Evolutionary conservation across 2,888 invertebrate genomes (phyloP).

Genomic region (Acanthoscelides obtectus): DNA sequence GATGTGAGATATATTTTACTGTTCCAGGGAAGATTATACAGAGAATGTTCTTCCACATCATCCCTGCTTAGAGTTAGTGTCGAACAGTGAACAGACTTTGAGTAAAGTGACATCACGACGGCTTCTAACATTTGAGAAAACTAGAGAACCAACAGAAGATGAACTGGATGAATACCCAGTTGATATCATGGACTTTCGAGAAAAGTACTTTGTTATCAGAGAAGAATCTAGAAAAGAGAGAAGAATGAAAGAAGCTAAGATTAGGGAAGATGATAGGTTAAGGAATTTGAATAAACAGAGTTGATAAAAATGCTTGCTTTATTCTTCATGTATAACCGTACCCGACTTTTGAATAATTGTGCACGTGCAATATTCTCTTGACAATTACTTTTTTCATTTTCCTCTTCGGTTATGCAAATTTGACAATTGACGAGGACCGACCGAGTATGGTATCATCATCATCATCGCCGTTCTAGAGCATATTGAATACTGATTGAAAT

Average conservation of each 20-base stretch:
- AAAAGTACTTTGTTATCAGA: constrained; percentile 67
- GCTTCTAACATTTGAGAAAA: constrained; percentile 82
- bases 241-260: constrained; percentile 45
- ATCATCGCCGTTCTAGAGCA: too few relatives aligned
- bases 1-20: constrained; percentile 21
- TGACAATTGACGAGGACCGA: too few relatives aligned
- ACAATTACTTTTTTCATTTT: too few relatives aligned
- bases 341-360: too few relatives aligned
- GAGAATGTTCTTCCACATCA: constrained; percentile 74
- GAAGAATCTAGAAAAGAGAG: constrained; percentile 63
- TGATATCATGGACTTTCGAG: constrained; percentile 51
- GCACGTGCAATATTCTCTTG: too few relatives aligned
- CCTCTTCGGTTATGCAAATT: too few relatives aligned
- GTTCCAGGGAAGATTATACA: constrained; percentile 63
- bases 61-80: constrained; percentile 68
- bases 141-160: constrained; percentile 51
- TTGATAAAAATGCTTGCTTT: not conserved
- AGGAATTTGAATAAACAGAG: not conserved
- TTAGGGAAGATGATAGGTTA: constrained; percentile 35
- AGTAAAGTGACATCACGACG: constrained; percentile 76
- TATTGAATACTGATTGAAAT: too few relatives aligned
- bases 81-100: constrained; percentile 86
- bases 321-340: too few relatives aligned
- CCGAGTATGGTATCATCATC: too few relatives aligned
- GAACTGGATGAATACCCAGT: constrained; percentile 37